Evolutionary conservation across 2,888 invertebrate species (phyloP).

Genomic region (Parnassius glacialis): DNA sequence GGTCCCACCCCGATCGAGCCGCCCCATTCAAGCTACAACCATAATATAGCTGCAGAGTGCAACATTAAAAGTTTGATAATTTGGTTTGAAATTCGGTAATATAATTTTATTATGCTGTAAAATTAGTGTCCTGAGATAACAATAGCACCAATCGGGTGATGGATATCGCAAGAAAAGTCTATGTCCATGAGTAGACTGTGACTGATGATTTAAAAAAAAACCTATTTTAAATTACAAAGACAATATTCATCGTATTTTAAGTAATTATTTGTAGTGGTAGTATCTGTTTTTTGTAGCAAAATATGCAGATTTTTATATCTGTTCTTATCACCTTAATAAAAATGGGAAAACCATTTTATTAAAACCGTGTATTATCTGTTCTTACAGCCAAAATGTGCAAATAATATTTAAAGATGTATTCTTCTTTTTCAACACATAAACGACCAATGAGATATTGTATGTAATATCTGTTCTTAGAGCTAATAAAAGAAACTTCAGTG

Average conservation of each 20-base stretch:
- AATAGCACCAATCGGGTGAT: too few species aligned
- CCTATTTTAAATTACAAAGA: neutral
- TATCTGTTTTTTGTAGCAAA: conserved; percentile 30
- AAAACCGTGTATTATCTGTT: conserved; percentile 39
- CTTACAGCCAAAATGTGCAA: conserved; percentile 36
- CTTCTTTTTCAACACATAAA: conserved; percentile 11
- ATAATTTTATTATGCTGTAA: too few species aligned
- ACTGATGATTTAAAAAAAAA: too few species aligned
- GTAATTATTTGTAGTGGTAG: conserved; percentile 26
- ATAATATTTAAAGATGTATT: conserved; percentile 14
- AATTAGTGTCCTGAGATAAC: too few species aligned
- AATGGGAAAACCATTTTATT: conserved; percentile 10
- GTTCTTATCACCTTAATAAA: conserved; percentile 59
- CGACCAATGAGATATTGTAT: conserved; percentile 21
- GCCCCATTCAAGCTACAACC: too few species aligned
- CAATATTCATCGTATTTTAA: conserved; percentile 36
- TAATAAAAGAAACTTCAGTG: conserved; percentile 20
- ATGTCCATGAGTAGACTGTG: too few species aligned
- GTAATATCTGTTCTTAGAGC: conserved; percentile 46
- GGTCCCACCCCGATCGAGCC: too few species aligned
- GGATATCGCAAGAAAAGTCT: too few species aligned
- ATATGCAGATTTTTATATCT: conserved; percentile 46
- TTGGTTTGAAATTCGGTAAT: too few species aligned
- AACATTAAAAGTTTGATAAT: too few species aligned
- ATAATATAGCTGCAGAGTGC: too few species aligned